phyloP scores from a whole-genome alignment of 2,888 invertebrate genomes.

The Zygogramma bicolorata region DNA sequence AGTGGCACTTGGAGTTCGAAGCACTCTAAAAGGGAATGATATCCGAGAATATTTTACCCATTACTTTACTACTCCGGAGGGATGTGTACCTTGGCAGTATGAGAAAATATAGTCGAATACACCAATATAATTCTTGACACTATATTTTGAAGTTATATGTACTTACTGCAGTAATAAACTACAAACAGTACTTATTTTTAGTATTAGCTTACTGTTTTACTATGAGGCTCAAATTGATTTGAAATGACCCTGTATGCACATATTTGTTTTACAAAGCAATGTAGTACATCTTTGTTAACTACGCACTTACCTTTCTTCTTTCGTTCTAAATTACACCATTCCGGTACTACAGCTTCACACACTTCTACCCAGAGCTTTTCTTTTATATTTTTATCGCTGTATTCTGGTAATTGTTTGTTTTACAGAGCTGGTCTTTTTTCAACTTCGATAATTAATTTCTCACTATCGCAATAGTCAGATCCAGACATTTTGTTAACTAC shows the following conservation, averaged over 20 bases:
- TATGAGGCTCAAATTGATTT: not conserved
- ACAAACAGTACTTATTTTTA: no score
- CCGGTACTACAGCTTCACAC: not conserved
- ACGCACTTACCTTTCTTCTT: conserved; percentile 38
- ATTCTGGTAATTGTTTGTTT: conserved; percentile 11
- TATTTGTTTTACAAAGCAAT: not conserved
- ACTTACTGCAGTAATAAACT: no score
- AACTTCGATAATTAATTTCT: conserved; percentile 10
- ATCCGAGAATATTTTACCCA: not conserved
- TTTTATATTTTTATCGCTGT: conserved; percentile 4
- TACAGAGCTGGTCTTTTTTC: conserved; percentile 13
- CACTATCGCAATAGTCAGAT: no score
- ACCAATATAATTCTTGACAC: not conserved
- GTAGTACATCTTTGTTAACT: not conserved
- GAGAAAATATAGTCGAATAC: not conserved
- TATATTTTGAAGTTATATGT: not conserved
- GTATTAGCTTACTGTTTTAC: not conserved
- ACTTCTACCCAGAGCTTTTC: not conserved
- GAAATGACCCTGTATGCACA: not conserved
- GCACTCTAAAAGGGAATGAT: not conserved
- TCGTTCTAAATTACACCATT: conserved; percentile 40
- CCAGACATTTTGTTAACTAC: no score
- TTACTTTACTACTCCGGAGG: not conserved
- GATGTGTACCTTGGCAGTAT: not conserved
- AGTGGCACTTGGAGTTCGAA: not conserved